phyloP scores from a whole-genome alignment of 2,888 invertebrate genomes.

The Carcina quercana region DNA sequence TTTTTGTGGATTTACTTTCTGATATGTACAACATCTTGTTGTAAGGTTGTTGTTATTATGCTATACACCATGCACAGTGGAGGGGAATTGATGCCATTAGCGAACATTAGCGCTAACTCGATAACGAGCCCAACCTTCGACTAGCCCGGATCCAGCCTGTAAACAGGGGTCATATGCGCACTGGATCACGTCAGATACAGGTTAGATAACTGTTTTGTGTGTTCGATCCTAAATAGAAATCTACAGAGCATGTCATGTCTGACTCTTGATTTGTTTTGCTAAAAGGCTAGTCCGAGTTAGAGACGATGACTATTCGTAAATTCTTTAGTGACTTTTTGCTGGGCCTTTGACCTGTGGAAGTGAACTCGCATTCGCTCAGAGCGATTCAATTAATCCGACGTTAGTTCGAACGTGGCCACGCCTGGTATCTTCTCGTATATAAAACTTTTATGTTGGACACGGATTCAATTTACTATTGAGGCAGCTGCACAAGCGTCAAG shows the following conservation, averaged over 20 bases:
- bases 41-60: no score
- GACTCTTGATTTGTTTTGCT: background rate
- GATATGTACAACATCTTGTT: no score
- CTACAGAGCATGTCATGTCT: background rate
- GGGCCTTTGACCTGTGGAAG: constrained; percentile 26
- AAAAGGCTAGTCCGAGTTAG: constrained; percentile 17
- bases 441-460: constrained; percentile 27
- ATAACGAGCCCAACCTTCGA: constrained; percentile 27
- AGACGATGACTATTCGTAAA: constrained; percentile 24
- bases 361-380: constrained; percentile 28
- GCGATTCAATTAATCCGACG: constrained; percentile 46
- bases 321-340: constrained; percentile 25
- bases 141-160: constrained; percentile 21
- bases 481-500: constrained; percentile 15
- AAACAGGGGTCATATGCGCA: constrained; percentile 17
- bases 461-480: constrained; percentile 33
- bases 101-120: constrained; percentile 34
- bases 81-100: constrained; percentile 27
- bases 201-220: background rate
- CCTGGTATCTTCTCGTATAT: constrained; percentile 22
- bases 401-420: constrained; percentile 35
- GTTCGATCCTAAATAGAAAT: background rate
- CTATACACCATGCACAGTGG: no score
- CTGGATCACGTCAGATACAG: background rate
- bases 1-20: background rate